A percentile compares a stretch with the other conserved stretches of the same genome.
Conservation (phyloP, 2,888 invertebrate species). For the Teleogryllus oceanicus region DNA sequence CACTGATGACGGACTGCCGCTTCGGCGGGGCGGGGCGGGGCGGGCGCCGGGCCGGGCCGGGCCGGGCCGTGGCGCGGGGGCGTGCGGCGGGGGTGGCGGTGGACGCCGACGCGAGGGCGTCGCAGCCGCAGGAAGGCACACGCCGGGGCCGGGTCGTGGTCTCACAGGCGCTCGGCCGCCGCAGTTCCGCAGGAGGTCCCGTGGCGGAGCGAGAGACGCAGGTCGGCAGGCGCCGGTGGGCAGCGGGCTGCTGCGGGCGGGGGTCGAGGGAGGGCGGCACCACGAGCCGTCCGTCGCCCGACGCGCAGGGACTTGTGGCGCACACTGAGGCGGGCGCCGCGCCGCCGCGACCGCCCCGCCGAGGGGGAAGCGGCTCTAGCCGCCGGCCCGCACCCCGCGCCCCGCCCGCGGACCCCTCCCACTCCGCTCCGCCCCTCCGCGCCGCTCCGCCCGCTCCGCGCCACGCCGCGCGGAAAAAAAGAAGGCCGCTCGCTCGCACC, state of each 20-base stretch:
- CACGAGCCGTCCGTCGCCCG: background rate
- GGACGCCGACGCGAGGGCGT: background rate
- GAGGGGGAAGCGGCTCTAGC: conserved; percentile 29
- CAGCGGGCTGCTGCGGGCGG: background rate
- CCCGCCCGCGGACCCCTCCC: background rate
- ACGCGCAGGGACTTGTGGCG: conserved; percentile 25
- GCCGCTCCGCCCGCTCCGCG: background rate
- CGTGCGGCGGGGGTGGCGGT: background rate
- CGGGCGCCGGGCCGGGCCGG: background rate
- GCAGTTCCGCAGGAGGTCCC: no score
- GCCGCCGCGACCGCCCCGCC: conserved; percentile 24
- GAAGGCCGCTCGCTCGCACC: background rate
- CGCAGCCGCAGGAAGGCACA: background rate
- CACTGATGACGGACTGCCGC: conserved; percentile 3
- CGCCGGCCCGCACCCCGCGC: background rate
- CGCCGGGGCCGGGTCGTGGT: no score
- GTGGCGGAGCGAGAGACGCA: no score
- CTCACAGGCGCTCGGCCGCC: no score
- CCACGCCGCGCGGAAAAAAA: conserved; percentile 27
- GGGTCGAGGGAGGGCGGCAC: background rate
- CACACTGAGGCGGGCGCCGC: conserved; percentile 21
- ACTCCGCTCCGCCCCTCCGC: background rate
- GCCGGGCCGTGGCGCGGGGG: background rate
- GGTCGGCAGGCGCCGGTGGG: background rate
- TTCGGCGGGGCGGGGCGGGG: background rate